phyloP scores from a whole-genome alignment of 2,113 vertebrate genomes.

The Psophia crepitans region DNA sequence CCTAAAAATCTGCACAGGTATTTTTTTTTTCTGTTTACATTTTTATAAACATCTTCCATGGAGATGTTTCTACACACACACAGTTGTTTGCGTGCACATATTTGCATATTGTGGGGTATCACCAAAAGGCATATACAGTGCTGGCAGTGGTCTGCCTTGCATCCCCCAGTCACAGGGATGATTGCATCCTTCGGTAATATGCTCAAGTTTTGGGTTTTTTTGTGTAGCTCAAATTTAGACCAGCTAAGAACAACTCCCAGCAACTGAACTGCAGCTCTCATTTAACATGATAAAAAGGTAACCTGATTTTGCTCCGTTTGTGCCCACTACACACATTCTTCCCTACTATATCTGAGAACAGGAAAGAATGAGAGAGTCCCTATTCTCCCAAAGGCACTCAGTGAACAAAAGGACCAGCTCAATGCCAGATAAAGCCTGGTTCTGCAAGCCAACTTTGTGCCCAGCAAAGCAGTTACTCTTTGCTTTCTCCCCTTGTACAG shows the following conservation, averaged over 20 bases:
- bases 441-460: neutral
- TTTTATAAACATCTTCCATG: neutral
- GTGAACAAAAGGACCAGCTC: neutral
- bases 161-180: neutral
- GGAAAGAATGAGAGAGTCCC: neutral
- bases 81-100: neutral
- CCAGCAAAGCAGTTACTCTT: neutral
- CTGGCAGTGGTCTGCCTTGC: neutral
- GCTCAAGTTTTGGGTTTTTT: neutral
- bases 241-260: neutral
- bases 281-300: neutral
- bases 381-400: neutral
- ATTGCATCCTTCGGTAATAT: neutral
- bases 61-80: neutral
- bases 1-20: neutral
- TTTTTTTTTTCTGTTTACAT: neutral
- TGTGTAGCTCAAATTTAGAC: neutral
- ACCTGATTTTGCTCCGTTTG: neutral
- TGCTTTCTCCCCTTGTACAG: neutral
- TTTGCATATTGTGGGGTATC: accelerated
- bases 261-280: neutral
- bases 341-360: neutral
- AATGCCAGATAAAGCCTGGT: neutral
- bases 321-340: neutral
- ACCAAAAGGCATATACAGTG: neutral